phyloP scores from a whole-genome alignment of 2,888 invertebrate genomes.

The Tenodera sinensis region DNA sequence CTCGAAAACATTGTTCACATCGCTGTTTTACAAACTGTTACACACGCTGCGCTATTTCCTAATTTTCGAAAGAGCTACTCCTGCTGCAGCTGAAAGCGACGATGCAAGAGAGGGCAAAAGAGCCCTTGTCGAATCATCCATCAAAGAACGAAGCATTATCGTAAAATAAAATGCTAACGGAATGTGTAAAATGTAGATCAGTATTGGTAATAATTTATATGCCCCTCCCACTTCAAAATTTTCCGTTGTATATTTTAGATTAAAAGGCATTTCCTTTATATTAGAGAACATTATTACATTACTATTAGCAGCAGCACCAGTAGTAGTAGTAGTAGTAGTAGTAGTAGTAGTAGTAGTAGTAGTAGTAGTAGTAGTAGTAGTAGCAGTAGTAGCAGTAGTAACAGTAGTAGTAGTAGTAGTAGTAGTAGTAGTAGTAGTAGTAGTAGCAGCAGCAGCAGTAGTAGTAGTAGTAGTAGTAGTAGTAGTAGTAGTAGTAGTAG shows the following conservation, averaged over 20 bases:
- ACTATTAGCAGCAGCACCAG: too few species aligned
- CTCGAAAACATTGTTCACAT: not conserved
- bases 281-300: too few species aligned
- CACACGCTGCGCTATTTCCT: not conserved
- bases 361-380: too few species aligned
- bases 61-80: not conserved
- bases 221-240: not conserved
- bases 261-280: too few species aligned
- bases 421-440: conserved; percentile 21
- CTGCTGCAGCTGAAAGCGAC: not conserved
- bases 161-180: not conserved
- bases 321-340: too few species aligned
- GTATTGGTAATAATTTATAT: not conserved
- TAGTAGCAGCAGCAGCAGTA: conserved; percentile 22
- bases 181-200: not conserved
- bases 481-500: conserved; percentile 9
- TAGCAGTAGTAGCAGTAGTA: conserved; percentile 36
- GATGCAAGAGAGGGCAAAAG: not conserved
- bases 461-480: conserved; percentile 20
- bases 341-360: too few species aligned
- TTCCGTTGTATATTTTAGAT: not conserved
- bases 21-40: not conserved
- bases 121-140: not conserved
- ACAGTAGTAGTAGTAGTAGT: conserved; percentile 9
- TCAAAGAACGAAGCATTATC: not conserved